Evolutionary conservation across 2,888 invertebrate species (phyloP).

Genomic region (Teinopalpus imperialis): DNA sequence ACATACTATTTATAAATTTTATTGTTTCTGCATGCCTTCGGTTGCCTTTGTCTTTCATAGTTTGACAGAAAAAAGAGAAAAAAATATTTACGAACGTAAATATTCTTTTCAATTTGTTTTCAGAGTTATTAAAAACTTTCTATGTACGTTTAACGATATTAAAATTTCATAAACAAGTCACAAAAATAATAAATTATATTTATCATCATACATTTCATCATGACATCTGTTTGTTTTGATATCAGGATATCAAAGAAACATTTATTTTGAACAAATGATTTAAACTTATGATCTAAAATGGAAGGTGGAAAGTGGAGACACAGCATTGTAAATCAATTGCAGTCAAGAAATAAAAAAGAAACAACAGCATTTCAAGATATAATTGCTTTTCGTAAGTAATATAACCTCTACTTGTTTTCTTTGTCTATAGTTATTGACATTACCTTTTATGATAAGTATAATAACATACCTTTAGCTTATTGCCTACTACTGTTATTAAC

Average conservation of each 20-base stretch:
- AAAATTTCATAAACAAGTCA: conserved; percentile 2
- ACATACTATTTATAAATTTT: too few species aligned
- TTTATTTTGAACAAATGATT: conserved; percentile 41
- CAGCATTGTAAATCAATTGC: conserved; percentile 86
- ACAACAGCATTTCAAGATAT: conserved; percentile 89
- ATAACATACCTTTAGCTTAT: too few species aligned
- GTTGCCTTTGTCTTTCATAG: conserved; percentile 7
- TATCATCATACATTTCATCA: conserved; percentile 33
- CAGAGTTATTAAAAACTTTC: neutral
- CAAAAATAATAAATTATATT: neutral
- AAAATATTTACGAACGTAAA: conserved; percentile 22
- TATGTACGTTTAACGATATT: conserved; percentile 10
- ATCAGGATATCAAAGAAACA: conserved; percentile 38
- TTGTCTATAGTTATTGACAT: conserved; percentile 18
- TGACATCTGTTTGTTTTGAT: conserved; percentile 74
- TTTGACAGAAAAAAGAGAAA: conserved; percentile 15
- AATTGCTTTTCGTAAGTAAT: conserved; percentile 89
- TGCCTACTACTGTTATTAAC: too few species aligned
- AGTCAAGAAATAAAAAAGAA: conserved; percentile 88
- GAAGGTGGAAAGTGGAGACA: conserved; percentile 85
- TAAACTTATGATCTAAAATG: conserved; percentile 52
- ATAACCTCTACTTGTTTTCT: conserved; percentile 46
- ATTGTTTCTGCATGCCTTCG: neutral
- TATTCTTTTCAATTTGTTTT: conserved; percentile 7
- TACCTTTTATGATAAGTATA: conserved; percentile 7